These are phyloP conservation scores for Microcebus ravelobensis DNA, from an alignment of 2,113 vertebrate species.

Conservation along the genomic window DNA sequence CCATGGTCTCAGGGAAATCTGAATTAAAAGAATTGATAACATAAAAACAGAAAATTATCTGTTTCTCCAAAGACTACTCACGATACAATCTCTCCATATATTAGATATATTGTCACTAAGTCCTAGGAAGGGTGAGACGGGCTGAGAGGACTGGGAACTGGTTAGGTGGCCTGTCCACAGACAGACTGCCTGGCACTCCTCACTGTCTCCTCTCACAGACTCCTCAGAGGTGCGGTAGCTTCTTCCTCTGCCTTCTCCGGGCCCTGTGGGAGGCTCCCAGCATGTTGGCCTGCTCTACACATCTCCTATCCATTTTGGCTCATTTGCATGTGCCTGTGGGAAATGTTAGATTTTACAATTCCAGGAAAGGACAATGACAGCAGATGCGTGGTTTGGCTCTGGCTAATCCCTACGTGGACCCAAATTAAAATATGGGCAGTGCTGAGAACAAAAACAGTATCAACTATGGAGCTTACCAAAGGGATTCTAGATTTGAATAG, in stretches of 20 bases:
- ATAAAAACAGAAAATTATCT: not conserved
- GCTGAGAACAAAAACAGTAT: not conserved
- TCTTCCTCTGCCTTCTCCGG: not conserved
- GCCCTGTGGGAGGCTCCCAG: too few species aligned
- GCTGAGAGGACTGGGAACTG: not conserved
- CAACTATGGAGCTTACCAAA: not conserved
- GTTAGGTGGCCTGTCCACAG: not conserved
- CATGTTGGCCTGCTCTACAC: not conserved
- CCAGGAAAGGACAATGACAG: not conserved
- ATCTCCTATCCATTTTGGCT: not conserved
- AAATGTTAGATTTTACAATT: not conserved
- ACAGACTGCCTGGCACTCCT: not conserved
- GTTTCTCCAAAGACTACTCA: not conserved
- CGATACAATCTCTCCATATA: not conserved
- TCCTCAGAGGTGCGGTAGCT: too few species aligned
- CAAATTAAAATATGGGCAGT: not conserved
- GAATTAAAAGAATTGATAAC: slow-evolving; percentile 28
- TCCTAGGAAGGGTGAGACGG: not conserved
- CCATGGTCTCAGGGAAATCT: not conserved
- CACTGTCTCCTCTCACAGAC: not conserved
- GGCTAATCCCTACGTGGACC: not conserved
- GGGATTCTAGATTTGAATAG: not conserved
- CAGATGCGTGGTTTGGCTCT: not conserved
- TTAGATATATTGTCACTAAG: not conserved
- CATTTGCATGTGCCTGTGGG: not conserved